These are phyloP conservation scores for Aleiodes sp. DNA, from an alignment of 1,140 invertebrate genomes.

Conservation along the genomic window DNA sequence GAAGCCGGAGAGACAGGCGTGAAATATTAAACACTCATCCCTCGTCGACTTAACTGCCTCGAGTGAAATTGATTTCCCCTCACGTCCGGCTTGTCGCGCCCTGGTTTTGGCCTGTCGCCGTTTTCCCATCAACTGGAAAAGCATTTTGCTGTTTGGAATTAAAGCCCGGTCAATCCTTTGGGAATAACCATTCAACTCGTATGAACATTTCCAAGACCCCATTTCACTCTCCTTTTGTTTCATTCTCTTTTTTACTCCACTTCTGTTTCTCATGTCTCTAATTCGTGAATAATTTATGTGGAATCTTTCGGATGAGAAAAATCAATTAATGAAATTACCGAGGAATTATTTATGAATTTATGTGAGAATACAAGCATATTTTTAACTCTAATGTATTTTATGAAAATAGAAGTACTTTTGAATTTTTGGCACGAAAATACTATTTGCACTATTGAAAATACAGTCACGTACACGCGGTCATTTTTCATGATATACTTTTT, in stretches of 20 bases:
- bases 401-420: too few relatives aligned
- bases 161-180: conserved; percentile 33
- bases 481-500: too few relatives aligned
- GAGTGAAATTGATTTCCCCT: conserved; percentile 43
- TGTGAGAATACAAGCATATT: too few relatives aligned
- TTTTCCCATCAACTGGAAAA: conserved; percentile 35
- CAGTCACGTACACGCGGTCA: too few relatives aligned
- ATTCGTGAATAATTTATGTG: neutral
- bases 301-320: neutral
- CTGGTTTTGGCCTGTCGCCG: conserved; percentile 29
- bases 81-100: conserved; percentile 34
- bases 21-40: conserved; percentile 46
- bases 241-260: neutral
- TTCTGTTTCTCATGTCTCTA: too few relatives aligned
- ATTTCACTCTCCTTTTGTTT: neutral
- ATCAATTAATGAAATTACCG: too few relatives aligned
- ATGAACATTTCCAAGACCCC: conserved; percentile 2
- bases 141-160: conserved; percentile 44
- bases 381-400: too few relatives aligned
- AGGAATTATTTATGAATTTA: too few relatives aligned
- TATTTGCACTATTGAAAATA: too few relatives aligned
- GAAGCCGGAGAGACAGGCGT: conserved; percentile 37
- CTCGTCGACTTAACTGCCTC: conserved; percentile 38
- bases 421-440: too few relatives aligned
- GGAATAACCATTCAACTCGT: conserved; percentile 20